Conservation (phyloP, 2,797 vertebrate species). For the Syncerus caffer region DNA sequence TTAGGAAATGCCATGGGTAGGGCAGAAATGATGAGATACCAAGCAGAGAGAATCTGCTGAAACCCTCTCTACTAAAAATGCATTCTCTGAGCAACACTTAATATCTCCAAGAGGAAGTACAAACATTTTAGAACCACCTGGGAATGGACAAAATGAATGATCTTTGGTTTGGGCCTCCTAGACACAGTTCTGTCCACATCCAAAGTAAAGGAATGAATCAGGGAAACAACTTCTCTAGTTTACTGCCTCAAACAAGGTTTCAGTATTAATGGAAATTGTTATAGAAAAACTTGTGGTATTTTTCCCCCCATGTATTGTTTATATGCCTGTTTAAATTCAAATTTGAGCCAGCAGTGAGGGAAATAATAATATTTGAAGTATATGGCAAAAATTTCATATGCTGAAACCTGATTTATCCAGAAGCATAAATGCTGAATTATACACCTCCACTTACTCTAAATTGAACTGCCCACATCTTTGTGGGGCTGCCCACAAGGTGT, state of each 20-base stretch:
- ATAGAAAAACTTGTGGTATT: slow-evolving; percentile 4
- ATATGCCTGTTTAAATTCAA: slow-evolving; percentile 70
- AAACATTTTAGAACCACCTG: not conserved
- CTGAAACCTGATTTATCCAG: slow-evolving; percentile 46
- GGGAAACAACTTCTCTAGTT: slow-evolving; percentile 2
- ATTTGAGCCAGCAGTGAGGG: slow-evolving; percentile 35
- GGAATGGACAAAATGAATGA: not conserved
- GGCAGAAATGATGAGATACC: not conserved
- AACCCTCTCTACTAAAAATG: not conserved
- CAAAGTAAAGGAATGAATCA: not conserved
- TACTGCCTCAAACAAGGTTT: slow-evolving; percentile 50
- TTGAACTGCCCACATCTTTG: slow-evolving; percentile 70
- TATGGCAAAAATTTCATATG: slow-evolving; percentile 57
- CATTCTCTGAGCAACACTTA: not conserved
- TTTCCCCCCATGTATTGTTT: slow-evolving; percentile 26
- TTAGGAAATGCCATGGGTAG: not conserved
- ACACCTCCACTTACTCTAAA: slow-evolving; percentile 61
- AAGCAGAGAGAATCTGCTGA: not conserved
- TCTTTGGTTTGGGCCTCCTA: not conserved
- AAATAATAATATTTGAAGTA: slow-evolving; percentile 64
- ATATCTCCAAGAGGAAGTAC: not conserved
- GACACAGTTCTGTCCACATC: not conserved
- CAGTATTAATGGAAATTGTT: slow-evolving; percentile 66
- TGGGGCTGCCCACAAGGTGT: slow-evolving; percentile 52
- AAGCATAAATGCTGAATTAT: slow-evolving; percentile 60